Conservation (phyloP, 2,113 vertebrate species). For the Oreochromis niloticus region DNA sequence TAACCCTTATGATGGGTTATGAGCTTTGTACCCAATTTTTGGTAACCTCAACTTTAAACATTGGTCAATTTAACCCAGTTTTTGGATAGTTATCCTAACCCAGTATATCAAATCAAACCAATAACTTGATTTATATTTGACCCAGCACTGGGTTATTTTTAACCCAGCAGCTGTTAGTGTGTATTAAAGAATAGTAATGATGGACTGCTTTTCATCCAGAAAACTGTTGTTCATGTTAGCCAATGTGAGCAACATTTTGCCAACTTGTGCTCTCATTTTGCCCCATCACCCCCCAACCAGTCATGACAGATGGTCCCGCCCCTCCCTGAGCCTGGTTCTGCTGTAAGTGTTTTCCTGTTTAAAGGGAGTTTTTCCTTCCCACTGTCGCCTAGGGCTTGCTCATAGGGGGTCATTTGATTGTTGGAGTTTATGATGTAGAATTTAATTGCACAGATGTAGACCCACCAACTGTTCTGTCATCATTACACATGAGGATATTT, state of each 20-base stretch:
- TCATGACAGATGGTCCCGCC: too few species aligned
- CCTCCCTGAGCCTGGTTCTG: not conserved
- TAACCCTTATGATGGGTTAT: not conserved
- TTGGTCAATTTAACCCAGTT: not conserved
- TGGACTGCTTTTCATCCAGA: too few species aligned
- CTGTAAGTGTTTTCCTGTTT: not conserved
- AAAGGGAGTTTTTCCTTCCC: not conserved
- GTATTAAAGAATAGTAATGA: too few species aligned
- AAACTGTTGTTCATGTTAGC: not conserved
- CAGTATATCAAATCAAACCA: not conserved
- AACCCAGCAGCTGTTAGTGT: too few species aligned
- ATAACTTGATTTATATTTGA: too few species aligned
- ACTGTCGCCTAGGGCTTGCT: not conserved
- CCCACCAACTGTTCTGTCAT: not conserved
- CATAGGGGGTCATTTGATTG: not conserved
- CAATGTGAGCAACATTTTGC: too few species aligned
- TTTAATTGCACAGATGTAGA: not conserved
- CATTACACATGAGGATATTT: not conserved
- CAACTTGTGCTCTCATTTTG: not conserved
- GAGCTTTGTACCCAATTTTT: not conserved
- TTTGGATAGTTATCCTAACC: not conserved
- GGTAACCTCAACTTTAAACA: not conserved
- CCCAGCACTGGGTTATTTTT: too few species aligned
- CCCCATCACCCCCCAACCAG: too few species aligned
- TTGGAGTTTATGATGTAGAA: not conserved